A percentile compares a stretch with the other conserved stretches of the same genome.
These are phyloP conservation scores for Paradoxurus hermaphroditus DNA, from an alignment of 2,113 vertebrate species.

Conservation along the genomic window DNA sequence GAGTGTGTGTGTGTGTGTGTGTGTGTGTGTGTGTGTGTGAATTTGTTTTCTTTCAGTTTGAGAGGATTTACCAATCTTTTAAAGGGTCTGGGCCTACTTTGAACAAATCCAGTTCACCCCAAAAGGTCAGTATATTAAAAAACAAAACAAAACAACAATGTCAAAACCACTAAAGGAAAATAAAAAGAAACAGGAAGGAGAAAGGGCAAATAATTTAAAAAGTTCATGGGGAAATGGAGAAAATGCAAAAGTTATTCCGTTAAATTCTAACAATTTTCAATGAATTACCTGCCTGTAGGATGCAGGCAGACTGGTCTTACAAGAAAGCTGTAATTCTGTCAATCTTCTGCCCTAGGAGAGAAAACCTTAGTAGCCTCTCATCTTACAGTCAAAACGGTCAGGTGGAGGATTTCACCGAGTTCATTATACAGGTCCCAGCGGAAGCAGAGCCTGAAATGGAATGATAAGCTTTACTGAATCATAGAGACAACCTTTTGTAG, in stretches of 20 bases:
- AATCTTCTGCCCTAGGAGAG: neutral
- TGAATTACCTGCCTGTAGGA: neutral
- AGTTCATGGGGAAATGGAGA: no score
- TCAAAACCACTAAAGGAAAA: neutral
- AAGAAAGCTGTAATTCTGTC: neutral
- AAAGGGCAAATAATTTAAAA: neutral
- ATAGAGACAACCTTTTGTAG: neutral
- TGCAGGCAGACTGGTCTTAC: neutral
- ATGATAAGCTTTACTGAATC: neutral
- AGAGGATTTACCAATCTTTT: neutral
- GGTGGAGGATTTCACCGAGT: neutral
- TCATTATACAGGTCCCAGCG: neutral
- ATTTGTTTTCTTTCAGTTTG: constrained; percentile 24
- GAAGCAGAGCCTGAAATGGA: neutral
- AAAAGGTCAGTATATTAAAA: neutral
- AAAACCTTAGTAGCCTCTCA: neutral
- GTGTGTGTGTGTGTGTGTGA: neutral
- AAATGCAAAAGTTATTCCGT: neutral
- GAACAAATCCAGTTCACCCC: neutral
- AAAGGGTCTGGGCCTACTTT: neutral
- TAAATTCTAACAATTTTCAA: neutral
- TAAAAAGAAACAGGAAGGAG: constrained; percentile 2
- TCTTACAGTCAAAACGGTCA: neutral
- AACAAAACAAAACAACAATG: neutral
- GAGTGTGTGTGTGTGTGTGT: neutral